phyloP scores from a whole-genome alignment of 2,797 vertebrate genomes.

The Chrysocyon brachyurus region DNA sequence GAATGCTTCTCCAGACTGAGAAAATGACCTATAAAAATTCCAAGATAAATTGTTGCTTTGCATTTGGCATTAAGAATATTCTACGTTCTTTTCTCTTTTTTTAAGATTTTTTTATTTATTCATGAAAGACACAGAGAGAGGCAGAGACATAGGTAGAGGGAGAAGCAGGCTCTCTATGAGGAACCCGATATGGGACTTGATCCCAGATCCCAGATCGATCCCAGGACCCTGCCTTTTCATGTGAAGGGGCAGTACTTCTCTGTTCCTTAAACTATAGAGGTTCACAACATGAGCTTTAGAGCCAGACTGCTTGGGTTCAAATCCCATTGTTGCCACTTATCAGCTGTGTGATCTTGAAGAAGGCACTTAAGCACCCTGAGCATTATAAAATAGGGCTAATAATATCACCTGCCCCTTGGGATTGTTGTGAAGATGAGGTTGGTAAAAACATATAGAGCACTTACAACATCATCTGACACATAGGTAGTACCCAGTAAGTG shows the following conservation, averaged over 20 bases:
- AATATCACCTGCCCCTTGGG: background rate
- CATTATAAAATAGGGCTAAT: background rate
- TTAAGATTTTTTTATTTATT: too few relatives aligned
- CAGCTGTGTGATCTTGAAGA: background rate
- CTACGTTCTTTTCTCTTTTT: background rate
- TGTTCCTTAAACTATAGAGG: background rate
- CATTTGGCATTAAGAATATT: constrained; percentile 20
- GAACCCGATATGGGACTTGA: too few relatives aligned
- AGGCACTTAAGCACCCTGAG: background rate
- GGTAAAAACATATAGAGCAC: background rate
- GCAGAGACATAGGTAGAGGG: too few relatives aligned
- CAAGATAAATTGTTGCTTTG: background rate
- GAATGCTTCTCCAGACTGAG: background rate
- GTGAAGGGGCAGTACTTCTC: background rate
- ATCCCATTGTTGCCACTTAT: background rate
- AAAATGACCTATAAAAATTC: background rate
- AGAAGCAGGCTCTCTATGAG: too few relatives aligned
- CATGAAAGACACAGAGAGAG: too few relatives aligned
- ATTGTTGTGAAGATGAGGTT: background rate
- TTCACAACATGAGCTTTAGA: background rate
- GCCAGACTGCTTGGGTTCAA: background rate
- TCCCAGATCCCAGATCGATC: too few relatives aligned
- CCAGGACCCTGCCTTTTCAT: background rate
- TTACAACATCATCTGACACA: background rate
- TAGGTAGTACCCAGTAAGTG: background rate